Evolutionary conservation across 2,113 vertebrate species (phyloP).

Genomic region (Gorsachius goisagi): DNA sequence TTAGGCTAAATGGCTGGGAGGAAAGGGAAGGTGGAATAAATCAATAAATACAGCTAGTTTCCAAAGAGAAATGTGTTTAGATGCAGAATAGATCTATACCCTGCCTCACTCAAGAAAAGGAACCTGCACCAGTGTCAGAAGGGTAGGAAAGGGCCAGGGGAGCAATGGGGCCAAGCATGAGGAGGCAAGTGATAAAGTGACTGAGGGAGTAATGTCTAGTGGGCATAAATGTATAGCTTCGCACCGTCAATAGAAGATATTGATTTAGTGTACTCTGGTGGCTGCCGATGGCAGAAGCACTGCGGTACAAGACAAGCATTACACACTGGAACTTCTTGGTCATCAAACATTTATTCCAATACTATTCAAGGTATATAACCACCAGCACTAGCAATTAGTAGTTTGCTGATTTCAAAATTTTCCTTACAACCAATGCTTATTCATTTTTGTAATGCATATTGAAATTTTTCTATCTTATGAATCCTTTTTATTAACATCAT

Average conservation of each 20-base stretch:
- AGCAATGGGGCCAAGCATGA: fast-evolving
- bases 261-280: neutral
- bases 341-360: neutral
- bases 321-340: neutral
- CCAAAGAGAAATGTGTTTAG: neutral
- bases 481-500: neutral
- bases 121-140: neutral
- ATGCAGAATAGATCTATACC: neutral
- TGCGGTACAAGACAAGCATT: neutral
- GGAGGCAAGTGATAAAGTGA: neutral
- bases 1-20: neutral
- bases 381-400: neutral
- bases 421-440: neutral
- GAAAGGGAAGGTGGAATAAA: neutral
- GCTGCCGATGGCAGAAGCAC: neutral
- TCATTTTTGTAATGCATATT: neutral
- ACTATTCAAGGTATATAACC: neutral
- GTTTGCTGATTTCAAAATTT: neutral
- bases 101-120: neutral
- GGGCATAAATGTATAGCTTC: neutral
- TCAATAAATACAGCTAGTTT: neutral
- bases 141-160: neutral
- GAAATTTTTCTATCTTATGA: neutral
- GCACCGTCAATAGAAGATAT: neutral
- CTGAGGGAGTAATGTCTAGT: neutral